Conservation (phyloP, 2,797 vertebrate genomes). For the Prionace glauca region DNA sequence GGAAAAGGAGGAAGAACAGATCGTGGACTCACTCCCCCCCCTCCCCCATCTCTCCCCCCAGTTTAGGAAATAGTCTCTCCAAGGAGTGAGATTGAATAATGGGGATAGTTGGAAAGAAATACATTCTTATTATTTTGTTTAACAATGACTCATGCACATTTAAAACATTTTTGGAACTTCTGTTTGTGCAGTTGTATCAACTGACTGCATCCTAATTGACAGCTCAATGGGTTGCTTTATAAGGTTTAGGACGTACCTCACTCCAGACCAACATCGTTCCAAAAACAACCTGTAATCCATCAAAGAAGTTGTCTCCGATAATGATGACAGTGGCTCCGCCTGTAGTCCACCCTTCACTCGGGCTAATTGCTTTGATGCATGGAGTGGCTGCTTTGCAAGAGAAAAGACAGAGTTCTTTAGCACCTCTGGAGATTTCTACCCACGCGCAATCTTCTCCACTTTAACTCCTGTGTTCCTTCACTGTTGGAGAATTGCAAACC, state of each 20-base stretch:
- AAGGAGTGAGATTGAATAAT: not conserved
- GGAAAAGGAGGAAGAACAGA: not conserved
- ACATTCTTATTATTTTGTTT: not conserved
- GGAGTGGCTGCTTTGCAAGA: constrained; percentile 79
- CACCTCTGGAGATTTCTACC: not conserved
- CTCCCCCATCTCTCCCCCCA: not conserved
- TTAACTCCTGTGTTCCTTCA: not conserved
- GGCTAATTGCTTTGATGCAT: constrained; percentile 95
- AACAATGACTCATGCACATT: not conserved
- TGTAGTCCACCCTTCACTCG: constrained; percentile 90
- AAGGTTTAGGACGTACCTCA: constrained; percentile 60
- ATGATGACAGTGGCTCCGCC: constrained; percentile 91
- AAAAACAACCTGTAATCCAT: constrained; percentile 88
- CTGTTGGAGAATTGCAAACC: not conserved
- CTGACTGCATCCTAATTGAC: not conserved
- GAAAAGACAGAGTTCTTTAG: constrained; percentile 31
- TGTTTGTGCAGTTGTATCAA: not conserved
- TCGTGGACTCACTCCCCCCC: not conserved
- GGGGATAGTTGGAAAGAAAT: not conserved
- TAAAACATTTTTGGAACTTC: not conserved
- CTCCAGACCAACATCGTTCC: constrained; percentile 93
- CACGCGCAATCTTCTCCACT: not conserved
- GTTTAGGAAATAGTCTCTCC: not conserved
- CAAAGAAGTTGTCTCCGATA: constrained; percentile 95
- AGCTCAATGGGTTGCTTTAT: not conserved